These are phyloP conservation scores for Falco berigora DNA, from an alignment of 2,797 vertebrate species.

Conservation along the genomic window DNA sequence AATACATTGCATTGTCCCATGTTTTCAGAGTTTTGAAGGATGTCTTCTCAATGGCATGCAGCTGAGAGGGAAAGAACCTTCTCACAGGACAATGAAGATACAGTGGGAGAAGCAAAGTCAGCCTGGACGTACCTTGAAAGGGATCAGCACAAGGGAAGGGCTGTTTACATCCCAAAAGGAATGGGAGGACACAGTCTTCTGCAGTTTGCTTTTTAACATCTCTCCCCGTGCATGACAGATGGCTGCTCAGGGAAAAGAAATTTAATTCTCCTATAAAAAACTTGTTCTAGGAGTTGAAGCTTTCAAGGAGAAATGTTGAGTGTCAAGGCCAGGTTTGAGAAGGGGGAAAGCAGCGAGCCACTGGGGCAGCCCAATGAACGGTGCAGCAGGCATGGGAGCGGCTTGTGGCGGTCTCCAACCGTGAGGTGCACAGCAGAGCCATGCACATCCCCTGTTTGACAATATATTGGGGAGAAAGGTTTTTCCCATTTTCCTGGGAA, in stretches of 20 bases:
- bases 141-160: not conserved
- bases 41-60: fast-evolving
- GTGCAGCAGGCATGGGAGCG: not conserved
- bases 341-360: fast-evolving
- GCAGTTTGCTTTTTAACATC: not conserved
- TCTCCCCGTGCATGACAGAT: not conserved
- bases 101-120: not conserved
- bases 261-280: not conserved
- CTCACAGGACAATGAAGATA: fast-evolving
- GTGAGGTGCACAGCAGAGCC: fast-evolving
- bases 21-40: not conserved
- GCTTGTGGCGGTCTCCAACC: not conserved
- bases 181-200: not conserved
- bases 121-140: not conserved
- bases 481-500: not conserved
- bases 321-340: not conserved
- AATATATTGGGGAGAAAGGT: not conserved
- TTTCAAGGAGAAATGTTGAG: not conserved
- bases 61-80: not conserved
- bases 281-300: not conserved
- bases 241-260: not conserved
- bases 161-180: not conserved
- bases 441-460: fast-evolving
- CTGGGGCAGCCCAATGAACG: not conserved
- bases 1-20: not conserved